Conservation (phyloP, 2,888 invertebrate genomes). For the Glaucopsyche alexis region DNA sequence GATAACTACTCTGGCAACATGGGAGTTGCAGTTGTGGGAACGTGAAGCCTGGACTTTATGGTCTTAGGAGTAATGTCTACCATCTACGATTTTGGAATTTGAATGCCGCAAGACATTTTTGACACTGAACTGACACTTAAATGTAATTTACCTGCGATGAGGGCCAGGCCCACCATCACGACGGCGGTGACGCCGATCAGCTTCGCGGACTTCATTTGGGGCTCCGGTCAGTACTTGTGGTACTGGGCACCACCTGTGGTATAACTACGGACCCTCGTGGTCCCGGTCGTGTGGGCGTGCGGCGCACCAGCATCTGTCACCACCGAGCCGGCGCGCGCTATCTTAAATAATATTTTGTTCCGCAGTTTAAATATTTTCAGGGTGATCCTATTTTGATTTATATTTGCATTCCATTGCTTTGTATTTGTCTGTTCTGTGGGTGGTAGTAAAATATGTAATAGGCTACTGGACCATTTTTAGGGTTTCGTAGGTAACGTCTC, state of each 20-base stretch:
- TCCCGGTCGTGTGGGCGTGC: too few species aligned
- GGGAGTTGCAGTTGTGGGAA: too few species aligned
- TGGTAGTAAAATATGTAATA: too few species aligned
- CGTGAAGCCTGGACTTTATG: too few species aligned
- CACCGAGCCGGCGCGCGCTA: neutral
- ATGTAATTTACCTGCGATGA: conserved; percentile 52
- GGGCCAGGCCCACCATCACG: conserved; percentile 49
- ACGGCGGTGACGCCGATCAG: conserved; percentile 47
- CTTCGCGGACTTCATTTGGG: conserved; percentile 48
- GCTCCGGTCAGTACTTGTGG: conserved; percentile 23
- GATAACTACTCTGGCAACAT: too few species aligned
- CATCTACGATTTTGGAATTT: too few species aligned
- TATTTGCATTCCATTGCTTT: neutral
- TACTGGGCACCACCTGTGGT: neutral
- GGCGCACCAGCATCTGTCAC: conserved; percentile 5
- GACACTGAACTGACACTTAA: neutral
- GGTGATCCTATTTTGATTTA: neutral
- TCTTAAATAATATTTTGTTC: conserved; percentile 8
- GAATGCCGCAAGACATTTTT: too few species aligned
- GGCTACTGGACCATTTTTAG: too few species aligned
- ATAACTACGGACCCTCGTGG: too few species aligned
- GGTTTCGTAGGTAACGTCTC: too few species aligned
- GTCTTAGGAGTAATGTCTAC: too few species aligned
- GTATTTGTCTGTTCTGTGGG: too few species aligned
- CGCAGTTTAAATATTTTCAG: neutral